phyloP scores from a whole-genome alignment of 2,797 vertebrate species.

The Sebastes goodei region DNA sequence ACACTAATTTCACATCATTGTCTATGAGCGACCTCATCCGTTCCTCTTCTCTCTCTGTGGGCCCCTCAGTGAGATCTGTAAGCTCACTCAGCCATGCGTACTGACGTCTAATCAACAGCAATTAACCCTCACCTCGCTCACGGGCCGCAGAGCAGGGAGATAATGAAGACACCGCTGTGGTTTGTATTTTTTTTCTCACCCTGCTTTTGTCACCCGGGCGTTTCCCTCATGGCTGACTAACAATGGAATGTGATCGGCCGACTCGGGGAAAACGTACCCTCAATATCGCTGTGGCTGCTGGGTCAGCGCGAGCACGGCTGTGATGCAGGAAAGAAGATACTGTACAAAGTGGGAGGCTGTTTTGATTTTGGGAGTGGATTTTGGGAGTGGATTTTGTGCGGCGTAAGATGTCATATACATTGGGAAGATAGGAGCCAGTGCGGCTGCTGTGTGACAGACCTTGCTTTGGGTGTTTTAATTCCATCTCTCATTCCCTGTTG shows the following conservation, averaged over 20 bases:
- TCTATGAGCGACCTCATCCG: conserved; percentile 45
- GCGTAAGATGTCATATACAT: conserved; percentile 2
- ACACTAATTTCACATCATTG: conserved; percentile 63
- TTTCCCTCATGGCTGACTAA: conserved; percentile 52
- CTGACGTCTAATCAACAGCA: conserved; percentile 73
- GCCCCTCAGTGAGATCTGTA: conserved; percentile 41
- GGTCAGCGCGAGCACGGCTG: conserved; percentile 18
- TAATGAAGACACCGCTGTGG: conserved; percentile 61
- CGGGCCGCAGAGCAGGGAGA: conserved; percentile 41
- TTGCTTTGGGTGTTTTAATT: conserved; percentile 56
- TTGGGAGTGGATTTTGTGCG: conserved; percentile 7
- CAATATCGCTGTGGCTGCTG: conserved; percentile 22
- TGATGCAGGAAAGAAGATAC: conserved; percentile 37
- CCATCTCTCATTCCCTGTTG: conserved; percentile 42
- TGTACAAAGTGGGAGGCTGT: conserved; percentile 12
- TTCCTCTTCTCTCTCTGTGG: conserved; percentile 39
- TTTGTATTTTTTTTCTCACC: conserved; percentile 36
- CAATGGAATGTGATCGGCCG: conserved; percentile 50
- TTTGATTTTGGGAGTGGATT: conserved; percentile 14
- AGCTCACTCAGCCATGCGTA: conserved; percentile 54
- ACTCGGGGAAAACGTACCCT: conserved; percentile 6
- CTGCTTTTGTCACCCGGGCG: conserved; percentile 49
- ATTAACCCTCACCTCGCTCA: conserved; percentile 69
- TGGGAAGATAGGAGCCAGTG: neutral
- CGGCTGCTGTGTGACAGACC: conserved; percentile 54